These are phyloP conservation scores for Drosophila cyrtoloma DNA, from an alignment of 2,888 invertebrate species.

Conservation along the genomic window DNA sequence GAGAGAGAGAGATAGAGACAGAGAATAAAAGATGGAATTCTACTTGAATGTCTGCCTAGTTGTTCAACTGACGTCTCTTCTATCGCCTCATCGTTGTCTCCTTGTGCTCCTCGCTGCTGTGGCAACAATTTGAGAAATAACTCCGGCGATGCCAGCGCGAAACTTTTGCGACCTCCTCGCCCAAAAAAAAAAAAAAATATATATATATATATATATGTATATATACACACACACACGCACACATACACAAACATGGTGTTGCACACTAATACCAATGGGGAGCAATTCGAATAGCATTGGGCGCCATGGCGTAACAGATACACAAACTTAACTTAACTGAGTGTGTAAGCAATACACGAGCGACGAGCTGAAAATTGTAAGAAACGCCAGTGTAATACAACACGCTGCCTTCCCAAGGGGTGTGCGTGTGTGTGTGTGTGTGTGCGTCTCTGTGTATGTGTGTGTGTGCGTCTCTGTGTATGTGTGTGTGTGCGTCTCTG, in stretches of 20 bases:
- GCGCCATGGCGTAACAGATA: conserved; percentile 70
- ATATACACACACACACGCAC: background rate
- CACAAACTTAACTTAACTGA: conserved; percentile 77
- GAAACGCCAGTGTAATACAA: conserved; percentile 65
- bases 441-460: too few species aligned
- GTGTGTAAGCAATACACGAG: conserved; percentile 73
- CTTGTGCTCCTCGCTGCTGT: conserved; percentile 61
- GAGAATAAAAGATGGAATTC: conserved; percentile 6
- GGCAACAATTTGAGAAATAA: conserved; percentile 81
- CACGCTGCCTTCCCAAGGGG: conserved; percentile 8
- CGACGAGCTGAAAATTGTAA: conserved; percentile 64
- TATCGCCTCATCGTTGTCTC: conserved; percentile 30
- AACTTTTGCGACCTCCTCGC: conserved; percentile 40
- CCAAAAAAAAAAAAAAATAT: conserved; percentile 5
- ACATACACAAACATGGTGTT: conserved; percentile 4
- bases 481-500: conserved; percentile 1
- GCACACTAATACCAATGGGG: conserved; percentile 40
- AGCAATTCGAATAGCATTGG: conserved; percentile 67
- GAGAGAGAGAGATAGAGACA: background rate
- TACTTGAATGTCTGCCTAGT: conserved; percentile 46
- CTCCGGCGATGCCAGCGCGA: conserved; percentile 62
- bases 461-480: too few species aligned
- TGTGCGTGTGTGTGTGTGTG: background rate
- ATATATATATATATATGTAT: background rate
- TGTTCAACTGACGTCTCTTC: conserved; percentile 48